phyloP scores from a whole-genome alignment of 1,140 invertebrate genomes.

The Monomorium pharaonis region DNA sequence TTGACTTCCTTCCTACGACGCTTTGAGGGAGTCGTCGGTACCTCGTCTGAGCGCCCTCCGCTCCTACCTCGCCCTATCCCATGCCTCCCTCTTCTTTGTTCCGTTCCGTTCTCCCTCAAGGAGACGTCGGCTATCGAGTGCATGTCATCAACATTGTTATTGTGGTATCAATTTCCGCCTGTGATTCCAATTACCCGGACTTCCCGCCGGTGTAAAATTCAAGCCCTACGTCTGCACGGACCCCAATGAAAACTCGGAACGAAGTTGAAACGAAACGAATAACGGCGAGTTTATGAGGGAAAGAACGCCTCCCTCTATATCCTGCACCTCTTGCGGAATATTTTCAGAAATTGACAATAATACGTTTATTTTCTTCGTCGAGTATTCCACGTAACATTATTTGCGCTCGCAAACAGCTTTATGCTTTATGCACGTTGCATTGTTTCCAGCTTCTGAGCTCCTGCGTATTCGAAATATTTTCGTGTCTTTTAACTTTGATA shows the following conservation, averaged over 20 bases:
- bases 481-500: not conserved
- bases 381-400: not conserved
- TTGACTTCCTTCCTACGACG: conserved; percentile 76
- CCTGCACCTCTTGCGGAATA: conserved; percentile 4
- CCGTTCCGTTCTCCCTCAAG: conserved; percentile 49
- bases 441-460: not conserved
- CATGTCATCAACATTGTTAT: conserved; percentile 79
- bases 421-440: not conserved
- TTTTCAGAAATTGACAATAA: conserved; percentile 43
- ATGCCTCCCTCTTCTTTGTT: conserved; percentile 13
- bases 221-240: not conserved
- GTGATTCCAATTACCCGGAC: conserved; percentile 70
- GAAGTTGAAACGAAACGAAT: conserved; percentile 42
- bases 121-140: conserved; percentile 63
- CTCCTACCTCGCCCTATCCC: conserved; percentile 24
- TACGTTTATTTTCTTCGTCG: not conserved
- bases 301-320: not conserved
- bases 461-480: not conserved
- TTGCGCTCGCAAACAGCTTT: not conserved
- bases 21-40: conserved; percentile 72
- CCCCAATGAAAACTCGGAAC: conserved; percentile 30
- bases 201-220: conserved; percentile 54
- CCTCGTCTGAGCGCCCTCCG: conserved; percentile 47
- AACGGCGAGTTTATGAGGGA: conserved; percentile 18
- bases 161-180: conserved; percentile 75